phyloP scores from a whole-genome alignment of 2,888 invertebrate species.

The Agonopterix arenella region DNA sequence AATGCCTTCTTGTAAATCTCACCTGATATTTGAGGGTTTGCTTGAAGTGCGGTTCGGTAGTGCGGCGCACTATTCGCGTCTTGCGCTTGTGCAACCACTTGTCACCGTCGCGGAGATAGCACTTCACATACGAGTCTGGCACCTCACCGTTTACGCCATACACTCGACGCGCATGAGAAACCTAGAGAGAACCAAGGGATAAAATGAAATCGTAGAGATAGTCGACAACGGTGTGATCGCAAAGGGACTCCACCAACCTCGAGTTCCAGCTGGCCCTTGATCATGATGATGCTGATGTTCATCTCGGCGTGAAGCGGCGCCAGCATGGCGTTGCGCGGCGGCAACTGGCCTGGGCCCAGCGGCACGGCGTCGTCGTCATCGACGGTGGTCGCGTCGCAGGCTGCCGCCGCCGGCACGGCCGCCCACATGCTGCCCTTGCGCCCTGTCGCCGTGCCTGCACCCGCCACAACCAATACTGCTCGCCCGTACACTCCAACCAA shows the following conservation, averaged over 20 bases:
- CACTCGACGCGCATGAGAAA: constrained; percentile 65
- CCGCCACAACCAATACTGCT: constrained; percentile 32
- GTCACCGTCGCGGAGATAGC: constrained; percentile 92
- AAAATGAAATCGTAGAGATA: too few species aligned
- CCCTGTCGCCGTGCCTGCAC: constrained; percentile 70
- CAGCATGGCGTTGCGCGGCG: constrained; percentile 84
- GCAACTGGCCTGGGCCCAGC: constrained; percentile 89
- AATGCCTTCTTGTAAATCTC: background rate
- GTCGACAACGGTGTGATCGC: too few species aligned
- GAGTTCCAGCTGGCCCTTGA: constrained; percentile 94
- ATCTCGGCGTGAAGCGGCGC: constrained; percentile 87
- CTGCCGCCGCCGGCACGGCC: constrained; percentile 60
- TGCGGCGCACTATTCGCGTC: constrained; percentile 89
- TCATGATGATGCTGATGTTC: constrained; percentile 91
- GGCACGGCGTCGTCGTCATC: constrained; percentile 72
- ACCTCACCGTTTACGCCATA: constrained; percentile 82
- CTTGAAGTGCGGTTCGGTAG: constrained; percentile 89
- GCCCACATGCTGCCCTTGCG: constrained; percentile 77
- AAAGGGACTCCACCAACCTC: constrained; percentile 70
- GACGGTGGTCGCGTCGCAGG: constrained; percentile 47
- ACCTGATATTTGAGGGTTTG: constrained; percentile 92
- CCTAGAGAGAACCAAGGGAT: constrained; percentile 24
- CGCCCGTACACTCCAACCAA: constrained; percentile 8
- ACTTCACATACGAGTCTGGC: constrained; percentile 95
- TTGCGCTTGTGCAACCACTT: constrained; percentile 94